phyloP scores from a whole-genome alignment of 1,140 invertebrate genomes.

The Helicoverpa zea region DNA sequence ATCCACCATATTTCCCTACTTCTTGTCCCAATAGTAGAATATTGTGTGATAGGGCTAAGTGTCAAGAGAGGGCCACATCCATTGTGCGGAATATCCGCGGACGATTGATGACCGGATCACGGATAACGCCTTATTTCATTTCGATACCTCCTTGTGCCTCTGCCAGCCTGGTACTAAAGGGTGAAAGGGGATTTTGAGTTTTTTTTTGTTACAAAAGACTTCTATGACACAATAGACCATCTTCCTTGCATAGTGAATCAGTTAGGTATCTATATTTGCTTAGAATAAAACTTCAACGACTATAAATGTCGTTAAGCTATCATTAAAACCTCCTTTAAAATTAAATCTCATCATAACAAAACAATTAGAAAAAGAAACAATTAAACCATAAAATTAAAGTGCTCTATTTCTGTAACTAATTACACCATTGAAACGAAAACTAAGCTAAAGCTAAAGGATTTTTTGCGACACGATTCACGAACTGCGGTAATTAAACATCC shows the following conservation, averaged over 20 bases:
- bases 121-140: constrained; percentile 77
- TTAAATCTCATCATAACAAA: constrained; percentile 10
- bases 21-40: not conserved
- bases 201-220: not conserved
- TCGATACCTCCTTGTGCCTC: constrained; percentile 51
- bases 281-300: no score
- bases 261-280: no score
- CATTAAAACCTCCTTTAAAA: not conserved
- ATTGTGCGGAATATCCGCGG: constrained; percentile 57
- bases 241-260: no score
- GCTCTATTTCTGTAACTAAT: not conserved
- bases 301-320: no score
- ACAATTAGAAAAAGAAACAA: not conserved
- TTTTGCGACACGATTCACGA: constrained; percentile 24
- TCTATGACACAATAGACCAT: not conserved
- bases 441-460: constrained; percentile 16
- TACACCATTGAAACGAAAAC: not conserved
- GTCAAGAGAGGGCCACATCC: constrained; percentile 57
- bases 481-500: constrained; percentile 29
- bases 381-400: constrained; percentile 10
- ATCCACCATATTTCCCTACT: constrained; percentile 51
- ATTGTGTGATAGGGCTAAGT: constrained; percentile 58
- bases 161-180: not conserved
- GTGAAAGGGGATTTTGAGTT: not conserved
- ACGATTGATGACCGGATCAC: constrained; percentile 79